Evolutionary conservation across 2,888 invertebrate species (phyloP).

Genomic region (Drosophila antonietae): DNA sequence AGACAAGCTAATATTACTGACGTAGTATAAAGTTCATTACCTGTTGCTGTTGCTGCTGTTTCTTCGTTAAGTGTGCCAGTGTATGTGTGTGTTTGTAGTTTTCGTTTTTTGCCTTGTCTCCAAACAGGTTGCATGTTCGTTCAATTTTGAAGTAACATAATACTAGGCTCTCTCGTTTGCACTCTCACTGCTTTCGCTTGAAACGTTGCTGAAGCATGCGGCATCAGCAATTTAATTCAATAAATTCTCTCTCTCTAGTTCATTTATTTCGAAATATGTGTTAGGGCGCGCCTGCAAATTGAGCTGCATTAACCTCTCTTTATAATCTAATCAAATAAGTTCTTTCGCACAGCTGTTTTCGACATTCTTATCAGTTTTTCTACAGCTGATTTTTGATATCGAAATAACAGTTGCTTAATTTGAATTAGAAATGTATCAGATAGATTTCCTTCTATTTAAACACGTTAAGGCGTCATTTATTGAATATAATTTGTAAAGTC

Average conservation of each 20-base stretch:
- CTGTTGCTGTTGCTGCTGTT: slow-evolving; percentile 55
- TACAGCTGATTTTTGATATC: slow-evolving; percentile 15
- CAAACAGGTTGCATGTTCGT: slow-evolving; percentile 50
- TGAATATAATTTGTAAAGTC: too few relatives aligned
- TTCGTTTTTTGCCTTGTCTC: not conserved
- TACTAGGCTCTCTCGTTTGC: slow-evolving; percentile 25
- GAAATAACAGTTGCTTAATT: not conserved
- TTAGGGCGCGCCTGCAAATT: slow-evolving; percentile 6
- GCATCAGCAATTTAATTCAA: slow-evolving; percentile 38
- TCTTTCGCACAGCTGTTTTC: slow-evolving; percentile 33
- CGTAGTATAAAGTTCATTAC: slow-evolving; percentile 70
- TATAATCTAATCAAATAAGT: slow-evolving; percentile 2
- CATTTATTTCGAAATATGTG: slow-evolving; percentile 20
- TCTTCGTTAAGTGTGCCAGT: slow-evolving; percentile 8
- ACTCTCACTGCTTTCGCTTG: slow-evolving; percentile 12
- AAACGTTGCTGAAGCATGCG: slow-evolving; percentile 2
- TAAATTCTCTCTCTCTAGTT: slow-evolving; percentile 17
- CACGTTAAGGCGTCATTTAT: too few relatives aligned
- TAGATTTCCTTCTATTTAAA: too few relatives aligned
- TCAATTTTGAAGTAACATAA: slow-evolving; percentile 55
- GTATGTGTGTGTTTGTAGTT: not conserved
- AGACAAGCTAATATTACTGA: slow-evolving; percentile 30
- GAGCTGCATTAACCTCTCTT: not conserved
- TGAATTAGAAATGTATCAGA: too few relatives aligned
- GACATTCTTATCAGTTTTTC: slow-evolving; percentile 8